Evolutionary conservation across 1,140 invertebrate species (phyloP).

Genomic region (Sitophilus oryzae): DNA sequence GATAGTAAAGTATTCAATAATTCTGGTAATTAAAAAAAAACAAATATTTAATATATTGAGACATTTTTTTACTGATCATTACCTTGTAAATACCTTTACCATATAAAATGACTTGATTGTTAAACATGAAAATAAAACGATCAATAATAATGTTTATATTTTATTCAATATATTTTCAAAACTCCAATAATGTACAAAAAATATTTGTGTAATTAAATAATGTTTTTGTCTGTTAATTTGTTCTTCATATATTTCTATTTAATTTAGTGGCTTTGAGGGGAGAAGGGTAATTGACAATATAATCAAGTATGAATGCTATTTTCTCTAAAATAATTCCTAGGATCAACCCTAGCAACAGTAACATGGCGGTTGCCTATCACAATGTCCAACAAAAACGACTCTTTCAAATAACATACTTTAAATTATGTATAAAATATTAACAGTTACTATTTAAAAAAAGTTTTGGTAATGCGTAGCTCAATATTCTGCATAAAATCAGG

Average conservation of each 20-base stretch:
- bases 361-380: constrained; percentile 46
- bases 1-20: too few species aligned
- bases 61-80: too few species aligned
- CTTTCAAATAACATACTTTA: constrained; percentile 46
- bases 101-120: background rate
- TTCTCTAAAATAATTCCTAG: constrained; percentile 42
- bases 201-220: constrained; percentile 51
- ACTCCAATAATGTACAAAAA: constrained; percentile 52
- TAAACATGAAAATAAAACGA: constrained; percentile 2
- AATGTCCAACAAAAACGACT: constrained; percentile 46
- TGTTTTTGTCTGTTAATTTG: constrained; percentile 46
- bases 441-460: constrained; percentile 43
- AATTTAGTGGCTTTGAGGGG: constrained; percentile 38
- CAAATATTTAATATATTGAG: too few species aligned
- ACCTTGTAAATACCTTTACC: background rate
- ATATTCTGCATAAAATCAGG: constrained; percentile 35
- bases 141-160: constrained; percentile 21
- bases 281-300: constrained; percentile 43
- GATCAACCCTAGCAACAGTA: constrained; percentile 44
- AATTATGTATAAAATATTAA: constrained; percentile 49
- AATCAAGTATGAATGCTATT: constrained; percentile 45
- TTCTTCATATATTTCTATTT: constrained; percentile 38
- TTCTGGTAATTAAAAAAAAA: too few species aligned
- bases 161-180: constrained; percentile 49
- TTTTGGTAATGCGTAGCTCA: constrained; percentile 44